Evolutionary conservation across 2,888 invertebrate species (phyloP).

Genomic region (Agrochola circellaris): DNA sequence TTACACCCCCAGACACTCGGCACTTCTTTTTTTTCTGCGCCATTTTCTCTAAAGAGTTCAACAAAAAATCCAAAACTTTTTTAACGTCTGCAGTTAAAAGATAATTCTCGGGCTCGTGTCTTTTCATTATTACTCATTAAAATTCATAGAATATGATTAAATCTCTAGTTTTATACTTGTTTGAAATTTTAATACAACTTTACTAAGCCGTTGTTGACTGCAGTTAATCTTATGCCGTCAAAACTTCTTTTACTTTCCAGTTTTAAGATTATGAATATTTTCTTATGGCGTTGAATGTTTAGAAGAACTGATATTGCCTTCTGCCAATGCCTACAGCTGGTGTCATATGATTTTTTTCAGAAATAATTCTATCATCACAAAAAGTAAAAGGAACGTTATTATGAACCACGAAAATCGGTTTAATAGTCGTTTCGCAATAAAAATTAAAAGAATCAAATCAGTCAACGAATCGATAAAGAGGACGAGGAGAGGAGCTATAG

Average conservation of each 20-base stretch:
- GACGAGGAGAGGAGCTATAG: too few relatives aligned
- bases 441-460: background rate
- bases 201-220: conserved; percentile 49
- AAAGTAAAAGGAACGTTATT: background rate
- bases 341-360: background rate
- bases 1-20: background rate
- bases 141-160: conserved; percentile 63
- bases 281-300: background rate
- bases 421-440: background rate
- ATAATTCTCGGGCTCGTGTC: conserved; percentile 42
- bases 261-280: conserved; percentile 9
- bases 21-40: background rate
- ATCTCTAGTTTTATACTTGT: conserved; percentile 56
- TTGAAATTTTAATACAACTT: conserved; percentile 47
- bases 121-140: conserved; percentile 57
- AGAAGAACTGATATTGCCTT: background rate
- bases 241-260: conserved; percentile 36
- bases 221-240: conserved; percentile 51
- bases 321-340: background rate
- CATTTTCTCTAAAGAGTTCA: conserved; percentile 2
- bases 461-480: background rate
- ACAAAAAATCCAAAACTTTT: conserved; percentile 20
- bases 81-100: conserved; percentile 39
- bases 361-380: background rate
- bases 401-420: background rate